Evolutionary conservation across 2,888 invertebrate species (phyloP).

Genomic region (Drosophila basisetae): DNA sequence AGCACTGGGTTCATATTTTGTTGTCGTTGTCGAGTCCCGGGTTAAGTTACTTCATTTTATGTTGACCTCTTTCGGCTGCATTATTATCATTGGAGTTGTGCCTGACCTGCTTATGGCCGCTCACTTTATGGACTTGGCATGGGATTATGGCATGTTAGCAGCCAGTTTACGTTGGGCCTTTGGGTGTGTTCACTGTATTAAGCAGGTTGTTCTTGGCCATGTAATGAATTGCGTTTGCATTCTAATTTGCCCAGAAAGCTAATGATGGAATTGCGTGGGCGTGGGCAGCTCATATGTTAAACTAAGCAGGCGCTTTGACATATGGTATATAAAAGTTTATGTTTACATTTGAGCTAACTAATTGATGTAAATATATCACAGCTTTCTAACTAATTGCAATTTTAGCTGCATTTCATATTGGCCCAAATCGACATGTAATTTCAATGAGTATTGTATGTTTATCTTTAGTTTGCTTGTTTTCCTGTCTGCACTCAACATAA

Average conservation of each 20-base stretch:
- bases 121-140: slow-evolving; percentile 66
- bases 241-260: slow-evolving; percentile 44
- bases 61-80: slow-evolving; percentile 70
- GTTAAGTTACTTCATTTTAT: slow-evolving; percentile 67
- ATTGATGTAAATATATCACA: slow-evolving; percentile 1
- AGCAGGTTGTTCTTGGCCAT: slow-evolving; percentile 35
- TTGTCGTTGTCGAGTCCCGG: slow-evolving; percentile 7
- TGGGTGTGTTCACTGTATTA: slow-evolving; percentile 41
- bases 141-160: slow-evolving; percentile 69
- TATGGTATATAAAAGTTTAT: slow-evolving; percentile 9
- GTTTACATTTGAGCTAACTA: background rate
- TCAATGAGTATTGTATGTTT: background rate
- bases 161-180: slow-evolving; percentile 51
- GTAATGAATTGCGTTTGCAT: slow-evolving; percentile 59
- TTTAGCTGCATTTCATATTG: background rate
- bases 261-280: slow-evolving; percentile 39
- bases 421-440: background rate
- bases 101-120: slow-evolving; percentile 52
- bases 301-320: slow-evolving; percentile 17
- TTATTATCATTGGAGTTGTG: slow-evolving; percentile 72
- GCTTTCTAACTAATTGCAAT: background rate
- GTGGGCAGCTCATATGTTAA: slow-evolving; percentile 16
- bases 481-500: background rate
- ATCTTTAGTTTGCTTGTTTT: slow-evolving; percentile 1
- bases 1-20: slow-evolving; percentile 11